Evolutionary conservation across 2,888 invertebrate genomes (phyloP).

Genomic region (Steinernema hermaphroditum): DNA sequence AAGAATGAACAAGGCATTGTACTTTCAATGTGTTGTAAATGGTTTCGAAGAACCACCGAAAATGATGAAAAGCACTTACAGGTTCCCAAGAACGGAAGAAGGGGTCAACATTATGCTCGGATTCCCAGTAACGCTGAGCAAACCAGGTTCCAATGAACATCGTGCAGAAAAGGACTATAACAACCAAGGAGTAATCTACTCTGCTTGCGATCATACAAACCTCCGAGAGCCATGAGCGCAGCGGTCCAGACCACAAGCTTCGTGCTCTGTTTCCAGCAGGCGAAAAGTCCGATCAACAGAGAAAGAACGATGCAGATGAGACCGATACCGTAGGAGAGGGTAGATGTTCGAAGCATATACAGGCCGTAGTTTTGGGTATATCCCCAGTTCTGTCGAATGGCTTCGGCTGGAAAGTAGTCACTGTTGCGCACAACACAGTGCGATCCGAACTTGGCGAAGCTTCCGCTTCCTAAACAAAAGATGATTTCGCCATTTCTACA

Average conservation of each 20-base stretch:
- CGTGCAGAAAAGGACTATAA: conserved; percentile 81
- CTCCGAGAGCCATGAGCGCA: conserved; percentile 83
- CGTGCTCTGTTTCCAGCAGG: conserved; percentile 92
- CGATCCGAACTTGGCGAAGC: conserved; percentile 52
- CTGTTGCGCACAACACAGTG: conserved; percentile 51
- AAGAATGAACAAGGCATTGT: neutral
- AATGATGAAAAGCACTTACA: conserved; percentile 56
- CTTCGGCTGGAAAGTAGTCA: conserved; percentile 54
- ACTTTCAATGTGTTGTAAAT: conserved; percentile 13
- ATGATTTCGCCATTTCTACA: neutral
- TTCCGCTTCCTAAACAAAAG: conserved; percentile 52
- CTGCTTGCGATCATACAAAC: conserved; percentile 65
- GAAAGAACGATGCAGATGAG: conserved; percentile 88
- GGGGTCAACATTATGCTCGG: conserved; percentile 88
- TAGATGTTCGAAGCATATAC: conserved; percentile 85
- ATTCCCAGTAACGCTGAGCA: conserved; percentile 82
- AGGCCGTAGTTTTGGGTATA: conserved; percentile 46
- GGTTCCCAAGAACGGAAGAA: conserved; percentile 84
- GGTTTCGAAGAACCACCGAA: neutral
- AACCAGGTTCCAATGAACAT: conserved; percentile 90
- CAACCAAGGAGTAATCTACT: conserved; percentile 17
- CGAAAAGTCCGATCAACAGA: conserved; percentile 92
- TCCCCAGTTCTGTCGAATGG: conserved; percentile 1
- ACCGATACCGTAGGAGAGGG: conserved; percentile 88
- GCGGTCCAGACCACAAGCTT: conserved; percentile 91